Evolutionary conservation across 1,140 invertebrate species (phyloP).

Genomic region (Melitaea cinxia): DNA sequence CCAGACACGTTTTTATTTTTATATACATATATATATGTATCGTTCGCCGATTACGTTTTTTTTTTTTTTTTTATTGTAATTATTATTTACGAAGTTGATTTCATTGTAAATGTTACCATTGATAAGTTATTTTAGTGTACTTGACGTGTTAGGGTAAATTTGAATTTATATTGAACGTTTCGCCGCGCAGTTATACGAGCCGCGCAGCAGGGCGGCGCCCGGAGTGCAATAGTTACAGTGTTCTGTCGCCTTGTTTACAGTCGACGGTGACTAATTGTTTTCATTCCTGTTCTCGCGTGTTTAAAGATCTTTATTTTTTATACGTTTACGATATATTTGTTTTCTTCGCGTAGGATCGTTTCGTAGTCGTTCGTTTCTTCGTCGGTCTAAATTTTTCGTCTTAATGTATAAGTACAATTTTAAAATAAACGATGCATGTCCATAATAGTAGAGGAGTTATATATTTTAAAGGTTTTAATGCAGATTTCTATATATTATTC

Average conservation of each 20-base stretch:
- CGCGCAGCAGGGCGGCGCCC: constrained; percentile 25
- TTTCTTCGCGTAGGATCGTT: constrained; percentile 43
- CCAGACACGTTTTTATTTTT: constrained; percentile 73
- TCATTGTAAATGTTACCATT: constrained; percentile 81
- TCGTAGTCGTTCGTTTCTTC: constrained; percentile 51
- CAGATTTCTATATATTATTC: constrained; percentile 79
- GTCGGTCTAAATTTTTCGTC: constrained; percentile 72
- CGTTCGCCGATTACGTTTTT: constrained; percentile 46
- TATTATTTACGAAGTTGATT: constrained; percentile 66
- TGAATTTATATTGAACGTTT: constrained; percentile 33
- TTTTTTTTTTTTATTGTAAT: background rate
- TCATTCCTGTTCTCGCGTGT: constrained; percentile 75
- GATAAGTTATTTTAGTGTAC: constrained; percentile 72
- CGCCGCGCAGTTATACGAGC: constrained; percentile 4
- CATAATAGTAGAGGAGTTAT: constrained; percentile 68
- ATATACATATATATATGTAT: constrained; percentile 46
- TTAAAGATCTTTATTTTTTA: constrained; percentile 80
- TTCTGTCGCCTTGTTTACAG: constrained; percentile 35
- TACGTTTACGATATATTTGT: constrained; percentile 70
- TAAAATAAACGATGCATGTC: constrained; percentile 68
- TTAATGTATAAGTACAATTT: constrained; percentile 76
- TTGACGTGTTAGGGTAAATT: constrained; percentile 44
- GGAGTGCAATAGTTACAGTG: constrained; percentile 50
- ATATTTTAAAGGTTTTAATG: constrained; percentile 77
- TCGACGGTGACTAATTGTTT: constrained; percentile 32